These are phyloP conservation scores for Larimichthys crocea DNA, from an alignment of 2,113 vertebrate species.

Conservation along the genomic window DNA sequence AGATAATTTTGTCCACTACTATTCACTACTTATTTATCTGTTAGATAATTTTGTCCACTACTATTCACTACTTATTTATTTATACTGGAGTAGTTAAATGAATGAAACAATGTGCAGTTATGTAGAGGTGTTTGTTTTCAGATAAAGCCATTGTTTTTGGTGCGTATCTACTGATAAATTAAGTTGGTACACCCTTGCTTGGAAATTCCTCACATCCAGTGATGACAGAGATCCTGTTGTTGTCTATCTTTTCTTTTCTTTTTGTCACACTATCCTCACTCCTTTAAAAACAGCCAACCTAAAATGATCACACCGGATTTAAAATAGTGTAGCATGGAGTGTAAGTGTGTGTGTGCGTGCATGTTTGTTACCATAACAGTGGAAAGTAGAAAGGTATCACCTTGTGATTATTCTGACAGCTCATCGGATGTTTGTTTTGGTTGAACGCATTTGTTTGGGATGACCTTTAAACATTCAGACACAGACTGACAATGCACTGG, in stretches of 20 bases:
- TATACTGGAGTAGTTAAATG: neutral
- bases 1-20: neutral
- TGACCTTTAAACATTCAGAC: conserved; percentile 54
- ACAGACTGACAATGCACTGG: neutral
- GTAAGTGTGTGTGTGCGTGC: neutral
- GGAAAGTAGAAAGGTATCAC: conserved; percentile 1
- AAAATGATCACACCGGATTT: conserved; percentile 9
- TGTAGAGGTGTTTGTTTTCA: neutral
- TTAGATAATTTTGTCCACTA: neutral
- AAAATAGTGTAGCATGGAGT: neutral
- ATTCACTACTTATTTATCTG: neutral
- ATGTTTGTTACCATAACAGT: conserved; percentile 14
- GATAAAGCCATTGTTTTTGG: neutral
- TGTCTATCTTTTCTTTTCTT: conserved; percentile 2
- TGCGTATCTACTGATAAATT: neutral
- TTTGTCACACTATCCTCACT: conserved; percentile 1
- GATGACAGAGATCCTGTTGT: neutral
- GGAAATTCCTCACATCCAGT: neutral
- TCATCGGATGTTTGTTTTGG: conserved; percentile 50
- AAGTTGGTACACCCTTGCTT: neutral
- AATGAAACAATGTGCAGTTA: neutral
- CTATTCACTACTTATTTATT: neutral
- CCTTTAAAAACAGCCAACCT: conserved; percentile 18
- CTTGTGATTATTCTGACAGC: conserved; percentile 14
- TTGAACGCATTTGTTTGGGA: conserved; percentile 23